phyloP scores from a whole-genome alignment of 2,797 vertebrate species.

The Gymnopithys bicolor region DNA sequence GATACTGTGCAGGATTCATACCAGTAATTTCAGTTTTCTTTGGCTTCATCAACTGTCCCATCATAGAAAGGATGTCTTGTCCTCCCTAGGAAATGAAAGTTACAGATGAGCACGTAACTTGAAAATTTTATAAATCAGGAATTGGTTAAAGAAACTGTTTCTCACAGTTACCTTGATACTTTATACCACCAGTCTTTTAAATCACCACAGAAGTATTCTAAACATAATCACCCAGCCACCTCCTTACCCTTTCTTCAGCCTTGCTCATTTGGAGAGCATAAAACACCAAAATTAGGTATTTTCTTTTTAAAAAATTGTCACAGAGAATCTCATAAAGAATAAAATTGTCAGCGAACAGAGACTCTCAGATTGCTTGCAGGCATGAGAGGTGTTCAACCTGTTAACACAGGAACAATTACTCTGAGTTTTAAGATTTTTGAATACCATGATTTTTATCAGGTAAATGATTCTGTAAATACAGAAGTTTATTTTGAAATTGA shows the following conservation, averaged over 20 bases:
- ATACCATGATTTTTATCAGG: background rate
- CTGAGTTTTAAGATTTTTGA: background rate
- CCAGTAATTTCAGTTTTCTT: constrained; percentile 99
- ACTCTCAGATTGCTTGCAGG: background rate
- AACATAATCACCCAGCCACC: background rate
- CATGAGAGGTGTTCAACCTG: background rate
- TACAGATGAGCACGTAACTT: background rate
- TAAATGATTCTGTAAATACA: background rate
- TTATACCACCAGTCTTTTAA: background rate
- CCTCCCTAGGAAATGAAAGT: constrained; percentile 84
- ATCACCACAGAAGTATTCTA: background rate
- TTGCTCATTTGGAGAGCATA: background rate
- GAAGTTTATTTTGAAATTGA: background rate
- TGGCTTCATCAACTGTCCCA: constrained; percentile 99
- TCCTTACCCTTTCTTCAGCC: background rate
- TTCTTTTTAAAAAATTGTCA: background rate
- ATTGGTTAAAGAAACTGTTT: background rate
- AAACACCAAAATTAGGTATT: background rate
- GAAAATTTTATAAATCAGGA: background rate
- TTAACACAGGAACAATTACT: background rate
- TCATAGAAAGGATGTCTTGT: constrained; percentile 99
- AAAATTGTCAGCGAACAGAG: background rate
- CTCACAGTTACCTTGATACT: background rate
- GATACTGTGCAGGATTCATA: constrained; percentile 50
- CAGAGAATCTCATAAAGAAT: background rate